Conservation (phyloP, 2,888 invertebrate species). For the Chymomyza caudatula region DNA sequence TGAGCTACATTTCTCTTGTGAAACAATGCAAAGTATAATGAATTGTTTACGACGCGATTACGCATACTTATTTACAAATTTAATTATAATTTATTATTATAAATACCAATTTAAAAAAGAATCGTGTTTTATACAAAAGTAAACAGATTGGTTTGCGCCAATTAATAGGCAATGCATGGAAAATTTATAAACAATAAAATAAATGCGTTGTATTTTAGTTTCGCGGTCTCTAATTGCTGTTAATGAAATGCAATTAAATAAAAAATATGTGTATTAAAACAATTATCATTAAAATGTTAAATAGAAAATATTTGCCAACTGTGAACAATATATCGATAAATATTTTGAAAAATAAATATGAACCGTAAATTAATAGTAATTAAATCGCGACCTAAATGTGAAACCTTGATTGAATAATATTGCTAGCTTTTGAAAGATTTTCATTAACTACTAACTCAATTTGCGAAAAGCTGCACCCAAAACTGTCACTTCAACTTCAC, state of each 20-base stretch:
- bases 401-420: not conserved
- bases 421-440: not conserved
- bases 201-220: slow-evolving; percentile 33
- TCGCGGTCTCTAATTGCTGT: slow-evolving; percentile 36
- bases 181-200: slow-evolving; percentile 3
- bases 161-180: not conserved
- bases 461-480: not conserved
- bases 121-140: not conserved
- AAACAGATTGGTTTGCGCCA: not conserved
- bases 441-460: not conserved
- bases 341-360: not conserved
- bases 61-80: slow-evolving; percentile 54
- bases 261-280: slow-evolving; percentile 34
- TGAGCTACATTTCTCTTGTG: slow-evolving; percentile 6
- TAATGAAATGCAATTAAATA: slow-evolving; percentile 44
- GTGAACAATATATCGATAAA: no score
- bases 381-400: not conserved
- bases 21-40: slow-evolving; percentile 29
- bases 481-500: not conserved
- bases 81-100: slow-evolving; percentile 42
- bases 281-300: slow-evolving; percentile 47
- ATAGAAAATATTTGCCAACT: slow-evolving; percentile 9
- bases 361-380: not conserved
- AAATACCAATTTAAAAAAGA: not conserved
- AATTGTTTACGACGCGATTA: slow-evolving; percentile 25